Evolutionary conservation across 2,113 vertebrate species (phyloP).

Genomic region (Ptyas mucosa): DNA sequence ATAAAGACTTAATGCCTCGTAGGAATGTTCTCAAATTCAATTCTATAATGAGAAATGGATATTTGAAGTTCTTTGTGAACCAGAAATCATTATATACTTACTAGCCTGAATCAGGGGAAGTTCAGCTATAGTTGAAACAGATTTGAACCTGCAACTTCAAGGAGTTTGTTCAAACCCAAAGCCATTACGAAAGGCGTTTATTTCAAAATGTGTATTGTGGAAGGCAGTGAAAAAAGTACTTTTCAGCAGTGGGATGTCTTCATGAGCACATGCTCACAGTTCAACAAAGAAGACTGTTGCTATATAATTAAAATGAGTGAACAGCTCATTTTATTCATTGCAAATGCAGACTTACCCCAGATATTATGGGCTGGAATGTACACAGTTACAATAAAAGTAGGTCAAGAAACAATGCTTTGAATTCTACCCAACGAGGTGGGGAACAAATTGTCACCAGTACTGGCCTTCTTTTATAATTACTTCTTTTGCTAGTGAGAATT

Average conservation of each 20-base stretch:
- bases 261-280: not conserved
- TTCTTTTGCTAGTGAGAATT: not conserved
- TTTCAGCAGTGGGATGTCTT: not conserved
- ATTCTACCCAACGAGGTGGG: not conserved
- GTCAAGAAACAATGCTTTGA: not conserved
- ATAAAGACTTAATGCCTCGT: not conserved
- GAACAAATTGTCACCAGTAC: not conserved
- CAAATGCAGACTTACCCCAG: not conserved
- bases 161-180: not conserved
- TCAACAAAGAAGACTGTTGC: not conserved
- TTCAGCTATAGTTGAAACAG: not conserved
- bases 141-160: not conserved
- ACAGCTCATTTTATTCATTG: not conserved
- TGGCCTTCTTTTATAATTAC: not conserved
- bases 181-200: not conserved
- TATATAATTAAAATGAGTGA: conserved; percentile 19
- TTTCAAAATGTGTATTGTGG: not conserved
- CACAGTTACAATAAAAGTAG: not conserved
- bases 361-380: not conserved
- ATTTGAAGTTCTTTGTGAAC: not conserved
- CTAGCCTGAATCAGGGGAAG: not conserved
- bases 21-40: not conserved
- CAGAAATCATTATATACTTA: not conserved
- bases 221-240: not conserved
- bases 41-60: not conserved